Evolutionary conservation across 1,140 invertebrate species (phyloP).

Genomic region (Melanaphis sacchari): DNA sequence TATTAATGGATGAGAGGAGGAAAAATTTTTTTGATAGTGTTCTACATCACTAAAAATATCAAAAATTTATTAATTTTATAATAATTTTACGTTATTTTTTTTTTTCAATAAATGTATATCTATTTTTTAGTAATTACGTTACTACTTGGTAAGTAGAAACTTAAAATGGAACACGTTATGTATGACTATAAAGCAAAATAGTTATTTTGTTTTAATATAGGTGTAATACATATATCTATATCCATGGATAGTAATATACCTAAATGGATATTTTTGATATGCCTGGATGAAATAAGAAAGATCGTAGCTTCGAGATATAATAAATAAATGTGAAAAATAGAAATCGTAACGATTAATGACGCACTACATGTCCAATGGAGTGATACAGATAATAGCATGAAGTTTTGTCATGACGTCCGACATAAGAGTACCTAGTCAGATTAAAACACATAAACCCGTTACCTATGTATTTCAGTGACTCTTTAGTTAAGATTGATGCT

Average conservation of each 20-base stretch:
- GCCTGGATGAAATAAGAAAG: neutral
- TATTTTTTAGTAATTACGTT: neutral
- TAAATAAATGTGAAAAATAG: conserved; percentile 5
- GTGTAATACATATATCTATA: neutral
- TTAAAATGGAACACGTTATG: neutral
- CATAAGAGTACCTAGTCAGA: neutral
- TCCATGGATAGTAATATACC: neutral
- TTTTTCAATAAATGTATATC: neutral
- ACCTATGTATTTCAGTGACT: neutral
- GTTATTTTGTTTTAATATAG: neutral
- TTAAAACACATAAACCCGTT: neutral
- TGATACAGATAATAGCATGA: neutral
- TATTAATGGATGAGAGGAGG: neutral
- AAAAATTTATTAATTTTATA: neutral
- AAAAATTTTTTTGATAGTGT: neutral
- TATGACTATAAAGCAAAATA: neutral
- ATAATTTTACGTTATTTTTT: neutral
- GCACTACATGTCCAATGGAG: neutral
- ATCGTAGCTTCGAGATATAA: neutral
- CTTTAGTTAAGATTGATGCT: neutral
- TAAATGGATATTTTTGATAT: neutral
- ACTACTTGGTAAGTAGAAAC: neutral
- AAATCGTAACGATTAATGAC: conserved; percentile 1
- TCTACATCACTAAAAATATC: neutral
- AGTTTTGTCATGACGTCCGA: neutral